A percentile compares a stretch with the other conserved stretches of the same genome.
These are phyloP conservation scores for Steromphala cineraria DNA, from an alignment of 2,888 invertebrate species.

Conservation along the genomic window DNA sequence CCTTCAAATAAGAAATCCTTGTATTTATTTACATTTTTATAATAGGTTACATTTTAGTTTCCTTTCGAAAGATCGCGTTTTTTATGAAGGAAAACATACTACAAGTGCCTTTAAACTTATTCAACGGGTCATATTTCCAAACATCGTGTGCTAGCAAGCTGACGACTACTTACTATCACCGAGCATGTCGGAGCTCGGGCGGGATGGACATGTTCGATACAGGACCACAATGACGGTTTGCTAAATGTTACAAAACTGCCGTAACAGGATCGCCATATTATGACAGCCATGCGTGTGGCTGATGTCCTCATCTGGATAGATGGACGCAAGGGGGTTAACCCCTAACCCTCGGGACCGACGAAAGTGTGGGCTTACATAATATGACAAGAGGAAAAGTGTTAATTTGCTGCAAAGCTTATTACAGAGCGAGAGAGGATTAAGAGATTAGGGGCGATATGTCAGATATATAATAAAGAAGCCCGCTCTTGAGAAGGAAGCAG, in stretches of 20 bases:
- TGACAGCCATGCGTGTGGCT: neutral
- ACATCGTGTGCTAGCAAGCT: no score
- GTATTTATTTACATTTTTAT: no score
- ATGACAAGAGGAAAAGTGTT: neutral
- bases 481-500: no score
- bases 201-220: neutral
- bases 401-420: neutral
- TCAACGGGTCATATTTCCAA: no score
- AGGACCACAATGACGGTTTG: neutral
- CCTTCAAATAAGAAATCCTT: no score
- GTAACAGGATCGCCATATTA: neutral
- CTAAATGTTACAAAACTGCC: neutral
- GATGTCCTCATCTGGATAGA: neutral
- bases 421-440: no score
- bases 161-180: neutral
- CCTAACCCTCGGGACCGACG: neutral
- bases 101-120: no score
- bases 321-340: neutral
- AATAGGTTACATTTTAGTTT: no score
- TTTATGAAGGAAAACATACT: no score
- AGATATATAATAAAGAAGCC: no score
- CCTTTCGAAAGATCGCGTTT: no score
- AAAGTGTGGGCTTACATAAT: neutral
- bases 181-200: neutral
- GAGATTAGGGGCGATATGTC: no score